phyloP scores from a whole-genome alignment of 2,888 invertebrate genomes.

The Lithophane leautieri region DNA sequence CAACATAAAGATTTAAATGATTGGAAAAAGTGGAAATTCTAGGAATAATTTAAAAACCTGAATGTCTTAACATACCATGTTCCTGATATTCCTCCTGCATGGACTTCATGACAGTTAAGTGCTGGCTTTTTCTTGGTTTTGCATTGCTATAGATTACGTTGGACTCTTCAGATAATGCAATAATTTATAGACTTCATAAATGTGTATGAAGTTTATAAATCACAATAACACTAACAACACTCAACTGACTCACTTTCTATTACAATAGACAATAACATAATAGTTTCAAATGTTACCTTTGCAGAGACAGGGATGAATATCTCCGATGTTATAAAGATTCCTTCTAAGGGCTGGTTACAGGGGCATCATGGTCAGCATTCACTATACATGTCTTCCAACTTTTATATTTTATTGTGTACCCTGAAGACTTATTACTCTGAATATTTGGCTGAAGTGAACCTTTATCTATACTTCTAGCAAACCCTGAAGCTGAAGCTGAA shows the following conservation, averaged over 20 bases:
- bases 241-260: not conserved
- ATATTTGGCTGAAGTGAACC: not conserved
- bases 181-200: not conserved
- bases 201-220: no score
- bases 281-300: not conserved
- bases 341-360: not conserved
- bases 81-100: not conserved
- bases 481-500: constrained; percentile 72
- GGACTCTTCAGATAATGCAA: not conserved
- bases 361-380: not conserved
- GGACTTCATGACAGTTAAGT: constrained; percentile 2
- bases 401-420: not conserved
- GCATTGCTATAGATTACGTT: not conserved
- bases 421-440: not conserved
- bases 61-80: not conserved
- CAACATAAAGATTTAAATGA: no score
- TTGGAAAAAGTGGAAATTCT: not conserved
- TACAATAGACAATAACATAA: not conserved
- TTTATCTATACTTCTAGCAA: constrained; percentile 63
- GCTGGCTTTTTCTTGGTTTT: not conserved
- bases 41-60: not conserved
- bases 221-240: no score
- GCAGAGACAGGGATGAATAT: no score
- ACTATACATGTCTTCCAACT: no score
- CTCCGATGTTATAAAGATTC: no score